These are phyloP conservation scores for Archips xylosteana DNA, from an alignment of 2,888 invertebrate species.

Conservation along the genomic window DNA sequence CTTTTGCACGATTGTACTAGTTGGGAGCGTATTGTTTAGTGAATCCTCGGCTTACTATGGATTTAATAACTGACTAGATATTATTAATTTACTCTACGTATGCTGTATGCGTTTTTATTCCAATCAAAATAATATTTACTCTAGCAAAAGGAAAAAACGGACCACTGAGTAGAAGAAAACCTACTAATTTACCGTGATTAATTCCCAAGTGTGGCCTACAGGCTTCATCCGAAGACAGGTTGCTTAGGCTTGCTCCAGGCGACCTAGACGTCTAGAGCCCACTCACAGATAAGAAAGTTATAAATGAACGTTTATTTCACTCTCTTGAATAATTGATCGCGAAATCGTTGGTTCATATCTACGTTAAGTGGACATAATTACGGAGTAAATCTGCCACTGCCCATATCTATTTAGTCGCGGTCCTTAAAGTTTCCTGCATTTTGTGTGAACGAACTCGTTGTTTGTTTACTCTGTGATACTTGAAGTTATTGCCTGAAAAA, in stretches of 20 bases:
- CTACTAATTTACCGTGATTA: conserved; percentile 64
- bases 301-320: conserved; percentile 61
- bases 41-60: background rate
- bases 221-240: conserved; percentile 45
- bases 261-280: conserved; percentile 50
- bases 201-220: conserved; percentile 59
- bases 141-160: background rate
- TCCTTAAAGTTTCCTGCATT: background rate
- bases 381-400: conserved; percentile 25
- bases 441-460: background rate
- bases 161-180: conserved; percentile 55
- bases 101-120: no score
- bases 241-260: conserved; percentile 54
- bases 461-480: background rate
- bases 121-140: background rate
- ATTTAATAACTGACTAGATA: background rate
- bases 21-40: no score
- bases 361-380: conserved; percentile 42
- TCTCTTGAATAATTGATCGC: conserved; percentile 52
- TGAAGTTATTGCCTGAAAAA: no score
- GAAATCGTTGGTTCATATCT: conserved; percentile 41
- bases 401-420: conserved; percentile 8
- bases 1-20: no score
- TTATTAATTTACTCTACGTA: background rate
- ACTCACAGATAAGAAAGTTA: conserved; percentile 56